Base-by-base conservation (phyloP, 1,140 invertebrate species). In the Paramacrobiotus metropolitanus region DNA sequence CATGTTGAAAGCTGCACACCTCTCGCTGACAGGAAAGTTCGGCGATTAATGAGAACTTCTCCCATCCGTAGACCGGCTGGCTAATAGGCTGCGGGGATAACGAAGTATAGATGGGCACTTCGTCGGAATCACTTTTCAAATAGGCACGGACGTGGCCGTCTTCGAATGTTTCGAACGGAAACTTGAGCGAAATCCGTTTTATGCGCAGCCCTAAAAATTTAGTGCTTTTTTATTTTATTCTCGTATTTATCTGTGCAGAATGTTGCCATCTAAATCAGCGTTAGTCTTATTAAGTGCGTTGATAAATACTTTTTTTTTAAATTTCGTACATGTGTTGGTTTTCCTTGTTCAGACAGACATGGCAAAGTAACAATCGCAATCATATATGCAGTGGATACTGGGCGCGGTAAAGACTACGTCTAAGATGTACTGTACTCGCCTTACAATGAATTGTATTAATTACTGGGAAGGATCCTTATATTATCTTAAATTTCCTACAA, bases 1-100 rank as follows among this genome's bases (percentile, higher is more conserved):
- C 24, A 24, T 55, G 48, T 24, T 55, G 48, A 24, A 55, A 55
- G 48, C 15, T 24, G 24, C 48, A 55, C 15, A 28, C 48, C 4
- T 55, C 48, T 24, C 48, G 48, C 48, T 55, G 15, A 28, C 48
- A 55, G 24, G 15, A 15, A 9, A 55, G 48, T 55, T 55, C 48
- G 48, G 48, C 48, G 48, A 55, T 55, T 4, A 55, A 28, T 15
- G 48, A 55, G 48, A 55, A 55, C 48, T 55, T 55, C 4, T 55
- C 48, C 48, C 48, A 55, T 15, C 48, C 48, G 48, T 24, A 24
- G 4, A 24, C 28, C n/a, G n/a, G n/a, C 28, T 55, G 15, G 9
- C 15, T 15, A 15, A 55, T 24, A 28, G 15, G 4, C 4, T 15
- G 15, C 15, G 48, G 15, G 15, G 24, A 9, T 28, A 55, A 28